Conservation (phyloP, 2,113 vertebrate genomes). For the Podarcis cretensis region DNA sequence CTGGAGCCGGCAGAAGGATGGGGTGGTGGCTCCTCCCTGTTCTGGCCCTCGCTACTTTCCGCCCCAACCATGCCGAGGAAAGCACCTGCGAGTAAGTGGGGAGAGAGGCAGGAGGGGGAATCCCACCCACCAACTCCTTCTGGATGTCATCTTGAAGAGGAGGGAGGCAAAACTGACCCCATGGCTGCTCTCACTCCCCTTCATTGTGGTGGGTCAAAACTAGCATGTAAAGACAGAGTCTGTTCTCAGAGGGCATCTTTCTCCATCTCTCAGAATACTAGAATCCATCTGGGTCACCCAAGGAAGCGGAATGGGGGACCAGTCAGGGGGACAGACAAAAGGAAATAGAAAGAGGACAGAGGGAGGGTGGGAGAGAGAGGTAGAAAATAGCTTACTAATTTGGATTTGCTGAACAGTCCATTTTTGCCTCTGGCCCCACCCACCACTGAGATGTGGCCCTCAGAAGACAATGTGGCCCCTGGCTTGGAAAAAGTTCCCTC, state of each 20-base stretch:
- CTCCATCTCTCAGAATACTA: neutral
- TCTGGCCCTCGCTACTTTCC: neutral
- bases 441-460: neutral
- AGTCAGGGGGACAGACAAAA: no score
- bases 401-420: no score
- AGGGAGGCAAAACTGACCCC: no score
- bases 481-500: no score
- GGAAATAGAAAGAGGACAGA: no score
- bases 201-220: neutral
- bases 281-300: no score
- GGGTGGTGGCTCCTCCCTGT: neutral
- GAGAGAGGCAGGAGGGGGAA: neutral
- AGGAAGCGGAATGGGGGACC: no score
- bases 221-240: neutral
- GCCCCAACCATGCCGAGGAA: neutral
- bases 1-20: neutral
- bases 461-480: no score
- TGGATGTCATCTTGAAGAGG: neutral
- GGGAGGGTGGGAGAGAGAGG: no score
- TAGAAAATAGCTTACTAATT: no score
- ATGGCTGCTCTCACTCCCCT: neutral
- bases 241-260: neutral
- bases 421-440: neutral
- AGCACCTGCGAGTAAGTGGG: neutral
- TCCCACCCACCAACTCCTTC: no score